phyloP scores from a whole-genome alignment of 2,888 invertebrate genomes.

The Stictocephala bisonia region DNA sequence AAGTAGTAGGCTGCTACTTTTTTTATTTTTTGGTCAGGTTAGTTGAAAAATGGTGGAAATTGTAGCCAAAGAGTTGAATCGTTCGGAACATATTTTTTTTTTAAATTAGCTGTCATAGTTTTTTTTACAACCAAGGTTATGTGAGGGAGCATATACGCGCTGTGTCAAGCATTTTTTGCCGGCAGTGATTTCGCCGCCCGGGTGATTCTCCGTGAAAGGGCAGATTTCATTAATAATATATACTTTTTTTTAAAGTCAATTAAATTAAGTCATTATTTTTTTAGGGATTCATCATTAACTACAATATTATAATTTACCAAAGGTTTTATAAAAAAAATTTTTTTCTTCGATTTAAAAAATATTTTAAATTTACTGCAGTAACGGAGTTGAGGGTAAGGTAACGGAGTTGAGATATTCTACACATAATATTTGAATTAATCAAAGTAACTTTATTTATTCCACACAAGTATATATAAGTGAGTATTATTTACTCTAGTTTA shows the following conservation, averaged over 20 bases:
- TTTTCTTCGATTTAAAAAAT: conserved; percentile 23
- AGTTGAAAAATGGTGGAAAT: no score
- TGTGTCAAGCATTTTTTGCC: no score
- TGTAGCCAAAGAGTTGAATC: no score
- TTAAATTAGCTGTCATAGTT: no score
- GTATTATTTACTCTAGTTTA: conserved; percentile 6
- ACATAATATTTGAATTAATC: conserved; percentile 12
- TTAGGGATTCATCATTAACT: background rate
- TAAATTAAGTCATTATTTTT: conserved; percentile 8
- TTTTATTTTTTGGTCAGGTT: no score
- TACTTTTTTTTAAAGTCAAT: background rate
- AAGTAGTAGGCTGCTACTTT: no score
- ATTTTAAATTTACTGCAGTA: conserved; percentile 10
- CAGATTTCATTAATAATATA: conserved; percentile 3
- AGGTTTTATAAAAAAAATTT: conserved; percentile 6
- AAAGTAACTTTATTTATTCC: background rate
- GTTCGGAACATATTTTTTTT: no score
- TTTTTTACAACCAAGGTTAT: no score
- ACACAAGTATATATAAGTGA: background rate
- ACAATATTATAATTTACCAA: conserved; percentile 10
- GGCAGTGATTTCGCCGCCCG: no score
- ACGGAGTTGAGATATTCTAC: conserved; percentile 20
- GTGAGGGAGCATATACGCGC: no score
- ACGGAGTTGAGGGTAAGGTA: no score
- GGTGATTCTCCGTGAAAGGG: conserved; percentile 5